Evolutionary conservation across 1,140 invertebrate species (phyloP), one percentile per base, ranked within the genome.

Genomic region (Drosophila neocordata): DNA sequence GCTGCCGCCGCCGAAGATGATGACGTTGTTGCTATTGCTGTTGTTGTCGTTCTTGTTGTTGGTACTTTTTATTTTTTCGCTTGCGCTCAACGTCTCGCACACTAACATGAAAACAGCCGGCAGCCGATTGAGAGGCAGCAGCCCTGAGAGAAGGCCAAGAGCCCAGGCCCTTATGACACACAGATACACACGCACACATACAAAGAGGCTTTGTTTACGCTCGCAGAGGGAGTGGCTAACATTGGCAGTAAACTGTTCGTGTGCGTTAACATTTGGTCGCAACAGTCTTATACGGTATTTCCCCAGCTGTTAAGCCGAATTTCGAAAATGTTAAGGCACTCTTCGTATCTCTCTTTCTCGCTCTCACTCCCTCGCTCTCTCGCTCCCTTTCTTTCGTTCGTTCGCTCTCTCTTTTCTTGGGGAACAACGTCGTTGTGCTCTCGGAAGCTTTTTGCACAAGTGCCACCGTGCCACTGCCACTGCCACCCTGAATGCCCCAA

Each of bases 381-480:
- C 60, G 41, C 56, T 48, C 65, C 57, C 35, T 4, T 59, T 60
- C 63, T 53, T 37, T 34, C 56, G 55, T 37, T 56, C 53, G 12
- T 31, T 20, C 31, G 2, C 57, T 37, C 57, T 15, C 55, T 65
- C 9, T 15, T 15, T 62, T 71, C 52, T 37, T 71, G 61, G 56
- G 56, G 20, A n/a, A 41, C 56, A 38, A 53, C 69, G 41, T 48
- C 41, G 41, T 48, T 8, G 41, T 48, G 41, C 41, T 48, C 41
- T 48, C 38, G 53, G 53, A 65, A 73, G 70, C 71, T 77, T 77
- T 65, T 71, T 59, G 72, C 73, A 77, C 38, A 34, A 24, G 34
- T 18, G 24, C 48, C 53, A 52, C 62, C 44, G 11, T 52, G 37
- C 60, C 48, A 48, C 41, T 52, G 37, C 60, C 48, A 48, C 41